Evolutionary conservation across 2,888 invertebrate genomes (phyloP).

Genomic region (Drosophila pegasa): DNA sequence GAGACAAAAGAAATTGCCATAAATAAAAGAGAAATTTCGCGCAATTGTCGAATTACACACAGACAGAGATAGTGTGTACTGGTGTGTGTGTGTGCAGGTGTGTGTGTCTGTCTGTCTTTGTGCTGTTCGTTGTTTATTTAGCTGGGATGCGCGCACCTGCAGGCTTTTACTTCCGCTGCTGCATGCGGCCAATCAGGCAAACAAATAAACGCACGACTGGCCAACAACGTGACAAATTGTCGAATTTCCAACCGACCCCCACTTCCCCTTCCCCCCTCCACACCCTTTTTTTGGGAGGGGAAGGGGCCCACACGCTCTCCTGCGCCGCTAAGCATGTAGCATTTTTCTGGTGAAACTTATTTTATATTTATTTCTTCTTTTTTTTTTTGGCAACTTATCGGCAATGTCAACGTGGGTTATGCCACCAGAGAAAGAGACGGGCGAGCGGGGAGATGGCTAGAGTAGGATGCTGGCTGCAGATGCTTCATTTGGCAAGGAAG

Average conservation of each 20-base stretch:
- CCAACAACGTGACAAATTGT: conserved; percentile 78
- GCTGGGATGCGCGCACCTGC: conserved; percentile 68
- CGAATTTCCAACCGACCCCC: conserved; percentile 36
- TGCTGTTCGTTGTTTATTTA: conserved; percentile 10
- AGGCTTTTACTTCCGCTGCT: conserved; percentile 74
- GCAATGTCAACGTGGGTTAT: conserved; percentile 78
- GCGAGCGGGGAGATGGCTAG: background rate
- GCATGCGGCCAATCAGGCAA: conserved; percentile 59
- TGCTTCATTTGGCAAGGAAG: conserved; percentile 47
- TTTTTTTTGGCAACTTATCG: conserved; percentile 46
- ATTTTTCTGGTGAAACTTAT: conserved; percentile 76
- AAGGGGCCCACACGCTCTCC: conserved; percentile 2
- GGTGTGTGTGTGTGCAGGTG: background rate
- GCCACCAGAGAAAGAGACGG: conserved; percentile 57
- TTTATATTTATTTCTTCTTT: conserved; percentile 17
- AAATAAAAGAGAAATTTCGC: conserved; percentile 76
- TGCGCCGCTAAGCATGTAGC: conserved; percentile 39
- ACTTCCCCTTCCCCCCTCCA: background rate
- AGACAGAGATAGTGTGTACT: background rate
- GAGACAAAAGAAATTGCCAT: conserved; percentile 72
- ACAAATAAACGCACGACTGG: conserved; percentile 69
- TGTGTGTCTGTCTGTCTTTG: conserved; percentile 16
- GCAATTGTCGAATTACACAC: conserved; percentile 63
- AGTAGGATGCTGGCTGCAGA: conserved; percentile 63
- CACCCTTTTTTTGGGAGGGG: conserved; percentile 1